Percentiles rank a stretch among this genome's conserved stretches.
Conservation (phyloP, 2,888 invertebrate species). For the Dynastes tityus region DNA sequence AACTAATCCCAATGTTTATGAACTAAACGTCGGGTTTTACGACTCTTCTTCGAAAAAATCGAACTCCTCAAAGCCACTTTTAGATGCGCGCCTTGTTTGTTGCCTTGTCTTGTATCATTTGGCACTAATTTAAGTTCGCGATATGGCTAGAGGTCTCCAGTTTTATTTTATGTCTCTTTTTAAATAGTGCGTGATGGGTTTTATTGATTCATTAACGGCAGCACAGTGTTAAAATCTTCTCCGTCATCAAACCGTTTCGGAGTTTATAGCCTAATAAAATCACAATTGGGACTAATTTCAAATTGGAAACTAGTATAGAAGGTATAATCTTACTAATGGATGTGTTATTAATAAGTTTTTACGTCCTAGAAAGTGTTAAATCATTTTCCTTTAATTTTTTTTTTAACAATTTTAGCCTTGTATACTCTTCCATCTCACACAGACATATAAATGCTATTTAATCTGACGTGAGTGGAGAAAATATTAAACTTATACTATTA, state of each 20-base stretch:
- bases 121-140: constrained; percentile 24
- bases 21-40: neutral
- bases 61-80: constrained; percentile 12
- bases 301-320: constrained; percentile 30
- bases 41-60: constrained; percentile 11
- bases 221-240: constrained; percentile 25
- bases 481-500: constrained; percentile 62
- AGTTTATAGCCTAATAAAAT: constrained; percentile 33
- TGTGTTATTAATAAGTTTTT: constrained; percentile 7
- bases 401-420: too few species aligned
- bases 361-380: too few species aligned
- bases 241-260: constrained; percentile 5
- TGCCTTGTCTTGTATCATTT: constrained; percentile 21
- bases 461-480: constrained; percentile 58
- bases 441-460: constrained; percentile 58
- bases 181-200: constrained; percentile 37
- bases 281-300: constrained; percentile 33
- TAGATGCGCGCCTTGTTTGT: constrained; percentile 1
- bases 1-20: constrained; percentile 10
- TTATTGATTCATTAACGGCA: constrained; percentile 41
- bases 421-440: too few species aligned
- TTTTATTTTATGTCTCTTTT: constrained; percentile 34
- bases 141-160: neutral
- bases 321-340: constrained; percentile 30
- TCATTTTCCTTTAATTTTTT: too few species aligned